Evolutionary conservation across 2,888 invertebrate species (phyloP).

Genomic region (Drosophila aldrichi): DNA sequence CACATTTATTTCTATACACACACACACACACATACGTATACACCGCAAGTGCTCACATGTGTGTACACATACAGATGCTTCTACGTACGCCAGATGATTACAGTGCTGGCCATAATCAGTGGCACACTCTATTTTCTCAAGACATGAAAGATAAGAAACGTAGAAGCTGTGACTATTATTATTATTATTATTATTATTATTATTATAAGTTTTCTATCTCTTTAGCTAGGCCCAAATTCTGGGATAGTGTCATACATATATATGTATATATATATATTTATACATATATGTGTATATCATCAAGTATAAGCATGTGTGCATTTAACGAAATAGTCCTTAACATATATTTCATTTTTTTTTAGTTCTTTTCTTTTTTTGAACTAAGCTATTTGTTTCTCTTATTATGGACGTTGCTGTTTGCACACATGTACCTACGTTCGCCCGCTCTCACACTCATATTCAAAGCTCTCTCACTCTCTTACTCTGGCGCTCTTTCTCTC

Average conservation of each 20-base stretch:
- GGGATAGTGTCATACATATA: no score
- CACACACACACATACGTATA: conserved; percentile 6
- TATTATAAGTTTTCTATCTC: no score
- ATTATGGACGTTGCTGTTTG: conserved; percentile 13
- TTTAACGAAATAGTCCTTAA: not conserved
- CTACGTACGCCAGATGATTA: conserved; percentile 8
- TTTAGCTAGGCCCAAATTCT: no score
- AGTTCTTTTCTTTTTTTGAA: not conserved
- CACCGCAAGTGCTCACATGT: not conserved
- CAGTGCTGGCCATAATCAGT: conserved; percentile 13
- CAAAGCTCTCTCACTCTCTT: not conserved
- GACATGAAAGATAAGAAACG: not conserved
- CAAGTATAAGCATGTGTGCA: not conserved
- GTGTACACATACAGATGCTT: conserved; percentile 3
- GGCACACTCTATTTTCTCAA: not conserved
- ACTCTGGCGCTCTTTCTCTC: not conserved
- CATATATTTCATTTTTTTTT: not conserved
- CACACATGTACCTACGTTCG: conserved; percentile 11
- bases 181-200: not conserved
- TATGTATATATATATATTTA: no score
- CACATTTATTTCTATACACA: conserved; percentile 51
- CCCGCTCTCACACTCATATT: not conserved
- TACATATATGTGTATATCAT: not conserved
- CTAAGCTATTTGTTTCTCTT: not conserved
- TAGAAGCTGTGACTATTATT: not conserved